Percentiles rank a stretch among this genome's conserved stretches.
These are phyloP conservation scores for Procambarus virginalis DNA, from an alignment of 1,140 invertebrate species.

Conservation along the genomic window DNA sequence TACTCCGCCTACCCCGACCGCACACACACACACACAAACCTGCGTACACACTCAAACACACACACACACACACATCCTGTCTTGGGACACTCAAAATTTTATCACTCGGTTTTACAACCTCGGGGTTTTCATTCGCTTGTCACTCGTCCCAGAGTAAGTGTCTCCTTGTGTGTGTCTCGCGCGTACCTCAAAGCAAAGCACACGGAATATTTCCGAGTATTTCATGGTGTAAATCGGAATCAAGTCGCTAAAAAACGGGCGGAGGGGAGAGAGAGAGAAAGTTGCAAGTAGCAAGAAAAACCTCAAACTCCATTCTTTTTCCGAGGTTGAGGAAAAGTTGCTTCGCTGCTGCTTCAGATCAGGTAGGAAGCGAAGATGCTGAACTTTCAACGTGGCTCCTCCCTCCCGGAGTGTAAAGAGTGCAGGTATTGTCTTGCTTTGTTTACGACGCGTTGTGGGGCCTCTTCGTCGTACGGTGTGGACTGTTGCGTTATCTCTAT, in stretches of 20 bases:
- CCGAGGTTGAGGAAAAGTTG: background rate
- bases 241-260: background rate
- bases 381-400: background rate
- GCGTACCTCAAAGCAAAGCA: background rate
- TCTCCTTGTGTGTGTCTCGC: background rate
- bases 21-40: conserved; percentile 28
- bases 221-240: conserved; percentile 33
- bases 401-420: background rate
- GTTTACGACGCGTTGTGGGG: conserved; percentile 9
- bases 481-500: background rate
- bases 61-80: conserved; percentile 12
- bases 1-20: conserved; percentile 12
- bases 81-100: conserved; percentile 52
- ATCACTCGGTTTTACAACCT: conserved; percentile 63
- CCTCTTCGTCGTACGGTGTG: background rate
- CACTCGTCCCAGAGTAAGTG: conserved; percentile 34
- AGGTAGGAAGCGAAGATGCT: background rate
- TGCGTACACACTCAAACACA: conserved; percentile 46
- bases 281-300: background rate
- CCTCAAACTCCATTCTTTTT: conserved; percentile 2
- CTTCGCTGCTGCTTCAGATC: background rate
- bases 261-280: conserved; percentile 9
- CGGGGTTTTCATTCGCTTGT: conserved; percentile 55
- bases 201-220: conserved; percentile 29
- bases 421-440: conserved; percentile 16